These are phyloP conservation scores for Tortrix viridana DNA, from an alignment of 2,888 invertebrate species.

Conservation along the genomic window DNA sequence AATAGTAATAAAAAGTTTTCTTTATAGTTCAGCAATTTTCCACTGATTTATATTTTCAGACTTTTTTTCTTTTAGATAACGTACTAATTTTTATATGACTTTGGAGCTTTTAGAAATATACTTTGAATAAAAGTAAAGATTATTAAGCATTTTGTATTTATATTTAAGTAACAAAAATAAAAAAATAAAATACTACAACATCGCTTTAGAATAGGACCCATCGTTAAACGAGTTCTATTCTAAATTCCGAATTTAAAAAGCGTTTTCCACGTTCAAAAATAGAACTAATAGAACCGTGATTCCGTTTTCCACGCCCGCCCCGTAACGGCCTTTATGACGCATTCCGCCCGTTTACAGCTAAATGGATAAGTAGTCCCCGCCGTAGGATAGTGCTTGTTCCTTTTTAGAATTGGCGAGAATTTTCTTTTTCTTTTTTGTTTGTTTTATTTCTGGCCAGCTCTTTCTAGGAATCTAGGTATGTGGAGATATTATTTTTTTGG, in stretches of 20 bases:
- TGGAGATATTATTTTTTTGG: background rate
- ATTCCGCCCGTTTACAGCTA: constrained; percentile 51
- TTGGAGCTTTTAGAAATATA: background rate
- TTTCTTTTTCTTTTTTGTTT: constrained; percentile 9
- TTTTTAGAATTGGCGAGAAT: constrained; percentile 20
- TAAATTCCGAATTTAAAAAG: constrained; percentile 20
- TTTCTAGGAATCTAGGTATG: too few species aligned
- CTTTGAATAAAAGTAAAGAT: too few species aligned
- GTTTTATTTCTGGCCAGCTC: background rate
- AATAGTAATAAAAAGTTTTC: constrained; percentile 24
- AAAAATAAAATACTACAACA: background rate
- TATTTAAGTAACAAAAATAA: too few species aligned
- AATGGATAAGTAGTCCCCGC: constrained; percentile 52
- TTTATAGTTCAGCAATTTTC: constrained; percentile 7
- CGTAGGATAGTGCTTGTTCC: constrained; percentile 25
- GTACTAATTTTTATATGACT: too few species aligned
- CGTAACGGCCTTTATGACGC: constrained; percentile 53
- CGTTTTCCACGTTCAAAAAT: constrained; percentile 35
- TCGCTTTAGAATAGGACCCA: background rate
- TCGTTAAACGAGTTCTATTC: background rate
- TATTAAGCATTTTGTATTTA: too few species aligned
- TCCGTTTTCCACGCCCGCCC: constrained; percentile 43
- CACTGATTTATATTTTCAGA: background rate
- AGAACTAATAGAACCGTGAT: constrained; percentile 42
- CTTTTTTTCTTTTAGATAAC: background rate